phyloP scores from a whole-genome alignment of 2,113 vertebrate species.

The Zootoca vivipara region DNA sequence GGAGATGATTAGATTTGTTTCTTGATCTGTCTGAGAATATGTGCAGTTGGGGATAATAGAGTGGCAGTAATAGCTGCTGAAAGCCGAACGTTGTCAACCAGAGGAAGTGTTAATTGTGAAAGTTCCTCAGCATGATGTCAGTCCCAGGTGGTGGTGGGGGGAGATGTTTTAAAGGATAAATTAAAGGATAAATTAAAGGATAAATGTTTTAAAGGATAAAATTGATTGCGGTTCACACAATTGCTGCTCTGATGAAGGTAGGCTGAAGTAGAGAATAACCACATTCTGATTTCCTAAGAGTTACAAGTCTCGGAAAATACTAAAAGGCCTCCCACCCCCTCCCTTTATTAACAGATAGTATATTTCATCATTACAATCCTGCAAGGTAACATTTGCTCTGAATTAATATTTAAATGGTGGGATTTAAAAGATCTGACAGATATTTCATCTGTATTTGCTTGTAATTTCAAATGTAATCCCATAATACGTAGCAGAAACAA shows the following conservation, averaged over 20 bases:
- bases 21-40: neutral
- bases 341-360: neutral
- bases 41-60: conserved; percentile 22
- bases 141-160: conserved; percentile 40
- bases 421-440: conserved; percentile 48
- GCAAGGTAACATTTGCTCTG: conserved; percentile 35
- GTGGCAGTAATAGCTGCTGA: conserved; percentile 33
- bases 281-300: conserved; percentile 22
- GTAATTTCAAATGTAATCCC: conserved; percentile 7
- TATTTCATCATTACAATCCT: conserved; percentile 19
- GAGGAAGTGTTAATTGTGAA: conserved; percentile 64
- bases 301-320: conserved; percentile 48
- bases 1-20: conserved; percentile 1
- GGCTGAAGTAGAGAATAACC: conserved; percentile 43
- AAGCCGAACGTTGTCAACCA: conserved; percentile 46
- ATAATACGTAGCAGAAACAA: conserved; percentile 5
- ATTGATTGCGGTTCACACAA: conserved; percentile 29
- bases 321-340: conserved; percentile 9
- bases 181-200: conserved; percentile 50
- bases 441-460: neutral
- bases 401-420: conserved; percentile 48
- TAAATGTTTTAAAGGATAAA: conserved; percentile 53
- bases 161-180: conserved; percentile 35
- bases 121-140: conserved; percentile 42
- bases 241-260: conserved; percentile 33